Conservation (phyloP, 2,113 vertebrate genomes). For the Cryptotis parvus region DNA sequence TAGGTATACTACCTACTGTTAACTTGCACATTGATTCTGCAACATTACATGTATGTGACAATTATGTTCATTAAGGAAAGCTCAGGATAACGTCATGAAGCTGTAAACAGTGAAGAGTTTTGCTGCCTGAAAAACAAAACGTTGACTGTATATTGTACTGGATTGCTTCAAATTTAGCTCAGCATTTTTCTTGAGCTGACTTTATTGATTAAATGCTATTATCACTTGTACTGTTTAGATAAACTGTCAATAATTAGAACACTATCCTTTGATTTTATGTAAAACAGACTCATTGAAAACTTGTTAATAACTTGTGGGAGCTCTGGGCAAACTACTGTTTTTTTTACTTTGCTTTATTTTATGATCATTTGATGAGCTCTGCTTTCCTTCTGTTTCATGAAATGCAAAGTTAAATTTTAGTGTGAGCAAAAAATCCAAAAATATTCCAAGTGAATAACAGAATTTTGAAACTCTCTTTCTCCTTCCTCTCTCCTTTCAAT, state of each 20-base stretch:
- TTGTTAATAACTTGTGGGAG: not conserved
- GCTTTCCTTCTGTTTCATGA: not conserved
- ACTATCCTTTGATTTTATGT: not conserved
- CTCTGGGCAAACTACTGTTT: not conserved
- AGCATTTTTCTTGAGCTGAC: not conserved
- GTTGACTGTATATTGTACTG: not conserved
- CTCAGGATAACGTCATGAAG: not conserved
- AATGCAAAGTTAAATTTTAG: slow-evolving; percentile 19
- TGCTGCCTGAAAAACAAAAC: not conserved
- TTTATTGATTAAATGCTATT: not conserved
- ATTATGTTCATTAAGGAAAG: not conserved
- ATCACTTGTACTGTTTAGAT: too few relatives aligned
- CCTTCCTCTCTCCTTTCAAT: not conserved
- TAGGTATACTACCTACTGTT: too few relatives aligned
- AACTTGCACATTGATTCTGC: too few relatives aligned
- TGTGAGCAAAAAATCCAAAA: not conserved
- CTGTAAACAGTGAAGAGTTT: not conserved
- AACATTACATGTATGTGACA: not conserved
- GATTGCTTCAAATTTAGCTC: not conserved
- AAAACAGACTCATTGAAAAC: not conserved
- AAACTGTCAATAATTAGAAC: not conserved
- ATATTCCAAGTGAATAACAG: not conserved
- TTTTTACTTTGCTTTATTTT: not conserved
- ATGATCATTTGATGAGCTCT: not conserved
- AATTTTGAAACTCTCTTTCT: not conserved